These are phyloP conservation scores for Drosophila atroscutellata DNA, from an alignment of 2,888 invertebrate genomes.

Conservation along the genomic window DNA sequence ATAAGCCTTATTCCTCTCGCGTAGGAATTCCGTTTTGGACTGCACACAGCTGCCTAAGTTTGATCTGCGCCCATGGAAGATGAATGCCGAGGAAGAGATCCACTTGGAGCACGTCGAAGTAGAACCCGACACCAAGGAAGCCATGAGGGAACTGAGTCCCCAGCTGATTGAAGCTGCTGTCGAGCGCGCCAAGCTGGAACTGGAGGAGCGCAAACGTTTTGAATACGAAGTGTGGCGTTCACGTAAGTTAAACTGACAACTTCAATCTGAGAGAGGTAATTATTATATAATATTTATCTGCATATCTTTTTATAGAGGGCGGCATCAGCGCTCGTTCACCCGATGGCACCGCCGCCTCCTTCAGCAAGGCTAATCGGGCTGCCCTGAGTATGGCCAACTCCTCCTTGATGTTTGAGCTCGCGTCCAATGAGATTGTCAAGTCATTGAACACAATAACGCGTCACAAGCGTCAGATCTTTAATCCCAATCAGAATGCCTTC, in stretches of 20 bases:
- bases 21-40: slow-evolving; percentile 89
- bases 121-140: slow-evolving; percentile 84
- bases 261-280: not conserved
- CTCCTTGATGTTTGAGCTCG: slow-evolving; percentile 93
- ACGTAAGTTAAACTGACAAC: slow-evolving; percentile 85
- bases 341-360: slow-evolving; percentile 94
- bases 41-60: slow-evolving; percentile 90
- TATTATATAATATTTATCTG: not conserved
- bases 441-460: slow-evolving; percentile 86
- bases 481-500: slow-evolving; percentile 86
- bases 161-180: slow-evolving; percentile 91
- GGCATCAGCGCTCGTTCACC: slow-evolving; percentile 94
- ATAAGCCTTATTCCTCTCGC: not conserved
- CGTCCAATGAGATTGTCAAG: slow-evolving; percentile 93
- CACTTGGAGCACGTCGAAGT: slow-evolving; percentile 82
- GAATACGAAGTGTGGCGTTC: slow-evolving; percentile 93
- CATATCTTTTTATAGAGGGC: slow-evolving; percentile 86
- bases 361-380: slow-evolving; percentile 94
- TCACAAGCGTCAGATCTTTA: slow-evolving; percentile 91
- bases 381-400: slow-evolving; percentile 93
- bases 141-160: slow-evolving; percentile 89
- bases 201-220: slow-evolving; percentile 90
- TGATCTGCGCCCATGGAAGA: slow-evolving; percentile 89
- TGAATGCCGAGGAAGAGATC: slow-evolving; percentile 84
- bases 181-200: slow-evolving; percentile 91